Evolutionary conservation across 2,888 invertebrate genomes (phyloP).

Genomic region (Diarsia dahlii): DNA sequence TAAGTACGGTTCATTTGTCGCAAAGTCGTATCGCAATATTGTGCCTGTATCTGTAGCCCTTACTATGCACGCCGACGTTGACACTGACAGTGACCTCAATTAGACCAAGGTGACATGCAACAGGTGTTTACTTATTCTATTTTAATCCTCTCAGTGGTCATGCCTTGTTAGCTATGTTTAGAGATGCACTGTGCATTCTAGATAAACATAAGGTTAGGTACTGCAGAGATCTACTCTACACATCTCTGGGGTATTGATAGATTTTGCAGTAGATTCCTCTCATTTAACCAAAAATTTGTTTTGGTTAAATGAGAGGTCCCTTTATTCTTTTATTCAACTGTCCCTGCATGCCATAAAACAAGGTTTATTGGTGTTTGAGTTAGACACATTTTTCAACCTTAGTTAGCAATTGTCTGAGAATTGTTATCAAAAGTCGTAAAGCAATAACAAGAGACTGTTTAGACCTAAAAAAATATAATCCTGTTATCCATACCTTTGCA

Average conservation of each 20-base stretch:
- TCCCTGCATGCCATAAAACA: neutral
- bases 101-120: conserved; percentile 20
- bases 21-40: neutral
- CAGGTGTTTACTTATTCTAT: conserved; percentile 29
- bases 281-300: too few relatives aligned
- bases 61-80: neutral
- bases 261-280: neutral
- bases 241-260: neutral
- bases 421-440: neutral
- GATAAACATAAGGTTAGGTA: neutral
- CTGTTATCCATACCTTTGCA: conserved; percentile 93
- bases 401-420: neutral
- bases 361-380: neutral
- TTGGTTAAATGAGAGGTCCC: too few relatives aligned
- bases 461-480: neutral
- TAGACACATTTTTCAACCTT: neutral
- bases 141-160: conserved; percentile 8
- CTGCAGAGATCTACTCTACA: too few relatives aligned
- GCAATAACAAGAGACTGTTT: neutral
- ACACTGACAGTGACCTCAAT: conserved; percentile 31
- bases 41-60: neutral
- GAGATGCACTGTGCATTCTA: conserved; percentile 1
- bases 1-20: neutral
- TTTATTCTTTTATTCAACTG: too few relatives aligned
- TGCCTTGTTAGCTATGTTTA: conserved; percentile 1